Evolutionary conservation across 2,888 invertebrate species (phyloP), one percentile per base, ranked within the genome.

Genomic region (Sesia bembeciformis): DNA sequence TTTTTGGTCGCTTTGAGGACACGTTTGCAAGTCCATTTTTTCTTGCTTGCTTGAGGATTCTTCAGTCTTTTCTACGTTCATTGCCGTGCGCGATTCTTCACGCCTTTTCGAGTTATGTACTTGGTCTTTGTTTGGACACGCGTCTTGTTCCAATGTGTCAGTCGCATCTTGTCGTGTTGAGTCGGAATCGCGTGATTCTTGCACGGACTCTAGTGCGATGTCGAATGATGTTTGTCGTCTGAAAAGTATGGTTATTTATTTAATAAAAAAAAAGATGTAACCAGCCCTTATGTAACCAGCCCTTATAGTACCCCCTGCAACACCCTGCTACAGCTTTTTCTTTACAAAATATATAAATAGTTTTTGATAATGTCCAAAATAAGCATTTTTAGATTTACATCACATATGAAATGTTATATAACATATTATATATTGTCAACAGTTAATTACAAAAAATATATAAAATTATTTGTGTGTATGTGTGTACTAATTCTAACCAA

Each of bases 161-260:
- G 23, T 23, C 23, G 23, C 23, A 4, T 7, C 46, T 5, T 46
- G 46, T 5, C 8, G 46, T 5, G 23, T 8, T 3, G 46, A 46
- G 23, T 46, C 46, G 0, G 46, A 7, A 59, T 81, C 80, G 43
- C 72, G 75, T 5, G 75, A 62, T 59, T 89, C 88, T 57, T 81
- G 70, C 0, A 89, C 88, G 0, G 89, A 78, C 58, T 88, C 88
- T 5, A 89, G 66, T 1, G 70, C 81, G 39, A 82, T 75, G 63
- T 89, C 89, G 60, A 89, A 89, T 3, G 89, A 89, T 4, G 78
- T 62, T 76, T 87, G 86, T 55, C 84, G 83, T 73, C 60, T 54
- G 67, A 57, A 60, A 57, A 52, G n/a, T 4, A 51, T 50, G 5
- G n/a, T 52, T 6, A 46, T 4, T 54, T 51, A 4, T 40, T 52